A percentile compares a stretch with the other conserved stretches of the same genome.
Conservation (phyloP, 1,140 invertebrate genomes). For the Araneus ventricosus region DNA sequence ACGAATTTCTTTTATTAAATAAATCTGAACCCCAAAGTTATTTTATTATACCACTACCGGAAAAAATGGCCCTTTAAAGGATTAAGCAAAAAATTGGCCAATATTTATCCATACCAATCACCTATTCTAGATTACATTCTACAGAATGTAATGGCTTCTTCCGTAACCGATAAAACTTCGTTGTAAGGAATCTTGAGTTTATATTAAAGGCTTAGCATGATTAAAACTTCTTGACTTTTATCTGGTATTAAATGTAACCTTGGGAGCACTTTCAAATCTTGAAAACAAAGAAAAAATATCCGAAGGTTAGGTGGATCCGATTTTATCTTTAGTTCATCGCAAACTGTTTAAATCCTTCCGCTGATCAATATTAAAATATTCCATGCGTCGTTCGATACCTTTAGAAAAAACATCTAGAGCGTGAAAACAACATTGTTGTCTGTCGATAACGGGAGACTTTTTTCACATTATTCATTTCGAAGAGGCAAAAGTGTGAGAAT, state of each 20-base stretch:
- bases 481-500: not conserved
- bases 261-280: not conserved
- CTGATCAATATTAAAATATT: not conserved
- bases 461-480: not conserved
- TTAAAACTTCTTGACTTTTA: not conserved
- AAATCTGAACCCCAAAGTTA: too few species aligned
- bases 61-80: too few species aligned
- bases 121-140: too few species aligned
- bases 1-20: too few species aligned
- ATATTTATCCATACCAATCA: too few species aligned
- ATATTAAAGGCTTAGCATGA: too few species aligned
- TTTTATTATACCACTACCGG: too few species aligned
- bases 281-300: not conserved
- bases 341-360: not conserved
- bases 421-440: conserved; percentile 7
- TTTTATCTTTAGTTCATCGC: not conserved
- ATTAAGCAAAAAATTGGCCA: too few species aligned
- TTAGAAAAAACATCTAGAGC: not conserved
- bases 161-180: too few species aligned
- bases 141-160: too few species aligned
- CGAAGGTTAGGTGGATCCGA: not conserved
- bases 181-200: too few species aligned
- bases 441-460: not conserved
- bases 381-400: not conserved
- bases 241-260: not conserved